Percentiles rank a stretch among this genome's conserved stretches.
Evolutionary conservation across 2,888 invertebrate genomes (phyloP).

Genomic region (Loripinus fragilis): DNA sequence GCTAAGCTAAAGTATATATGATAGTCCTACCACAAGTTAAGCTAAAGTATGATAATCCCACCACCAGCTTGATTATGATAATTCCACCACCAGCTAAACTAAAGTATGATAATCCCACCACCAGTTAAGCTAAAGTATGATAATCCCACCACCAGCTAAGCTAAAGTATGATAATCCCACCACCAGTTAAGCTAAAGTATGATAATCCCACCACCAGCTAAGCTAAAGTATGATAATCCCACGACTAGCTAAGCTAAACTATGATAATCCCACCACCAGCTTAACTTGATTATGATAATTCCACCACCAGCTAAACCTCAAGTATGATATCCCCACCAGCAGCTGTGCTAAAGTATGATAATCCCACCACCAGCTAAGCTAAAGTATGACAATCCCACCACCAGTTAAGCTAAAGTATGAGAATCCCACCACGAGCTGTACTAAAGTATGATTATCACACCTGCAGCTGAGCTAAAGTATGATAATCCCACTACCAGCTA

Average conservation of each 20-base stretch:
- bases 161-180: not conserved
- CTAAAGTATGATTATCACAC: not conserved
- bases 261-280: constrained; percentile 6
- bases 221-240: constrained; percentile 1
- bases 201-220: constrained; percentile 3
- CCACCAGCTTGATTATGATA: constrained; percentile 6
- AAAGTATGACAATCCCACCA: not conserved
- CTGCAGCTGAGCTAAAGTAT: not conserved
- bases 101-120: constrained; percentile 8
- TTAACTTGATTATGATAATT: not conserved
- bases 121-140: constrained; percentile 5
- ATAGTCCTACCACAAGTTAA: not conserved
- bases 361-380: not conserved
- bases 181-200: not conserved
- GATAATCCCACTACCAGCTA: not conserved
- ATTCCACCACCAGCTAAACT: constrained; percentile 1
- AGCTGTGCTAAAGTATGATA: not conserved
- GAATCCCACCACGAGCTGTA: not conserved
- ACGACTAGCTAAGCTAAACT: not conserved
- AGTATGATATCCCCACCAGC: constrained; percentile 3
- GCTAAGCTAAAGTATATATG: no score
- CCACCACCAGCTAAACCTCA: not conserved
- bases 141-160: constrained; percentile 3
- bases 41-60: not conserved
- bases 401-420: not conserved